Percentiles rank a stretch among this genome's conserved stretches.
Evolutionary conservation across 1,140 invertebrate species (phyloP).

Genomic region (Anastatus disparis): DNA sequence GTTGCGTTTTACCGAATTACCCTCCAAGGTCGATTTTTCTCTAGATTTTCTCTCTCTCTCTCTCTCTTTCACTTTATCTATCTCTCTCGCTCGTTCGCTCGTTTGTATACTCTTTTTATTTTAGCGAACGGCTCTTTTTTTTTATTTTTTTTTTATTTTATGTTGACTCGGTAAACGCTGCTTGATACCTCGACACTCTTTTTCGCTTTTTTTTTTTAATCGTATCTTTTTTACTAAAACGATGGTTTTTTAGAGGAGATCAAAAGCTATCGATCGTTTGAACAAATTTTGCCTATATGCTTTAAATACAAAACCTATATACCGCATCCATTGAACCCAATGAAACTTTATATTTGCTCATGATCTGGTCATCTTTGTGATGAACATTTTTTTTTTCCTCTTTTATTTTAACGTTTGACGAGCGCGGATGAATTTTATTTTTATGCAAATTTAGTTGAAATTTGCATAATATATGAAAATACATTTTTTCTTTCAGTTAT

Average conservation of each 20-base stretch:
- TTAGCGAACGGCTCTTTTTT: background rate
- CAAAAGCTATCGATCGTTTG: conserved; percentile 28
- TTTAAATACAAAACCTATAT: too few relatives aligned
- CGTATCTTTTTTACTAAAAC: conserved; percentile 7
- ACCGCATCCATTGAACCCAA: too few relatives aligned
- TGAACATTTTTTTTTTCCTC: too few relatives aligned
- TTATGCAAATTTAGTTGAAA: too few relatives aligned
- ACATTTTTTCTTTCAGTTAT: too few relatives aligned
- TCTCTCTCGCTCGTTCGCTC: background rate
- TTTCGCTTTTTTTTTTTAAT: conserved; percentile 24
- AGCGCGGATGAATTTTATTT: too few relatives aligned
- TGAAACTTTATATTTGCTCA: too few relatives aligned
- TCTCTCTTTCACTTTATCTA: background rate
- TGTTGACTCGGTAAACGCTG: conserved; percentile 17
- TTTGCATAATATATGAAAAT: too few relatives aligned
- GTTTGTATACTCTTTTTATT: background rate
- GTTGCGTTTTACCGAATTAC: conserved; percentile 21
- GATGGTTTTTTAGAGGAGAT: conserved; percentile 15
- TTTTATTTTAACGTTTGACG: too few relatives aligned
- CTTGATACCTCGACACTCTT: conserved; percentile 10
- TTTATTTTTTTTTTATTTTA: background rate
- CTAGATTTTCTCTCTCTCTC: conserved; percentile 22
- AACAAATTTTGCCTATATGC: conserved; percentile 18
- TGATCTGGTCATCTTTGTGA: too few relatives aligned
- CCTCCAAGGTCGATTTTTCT: conserved; percentile 35